phyloP scores from a whole-genome alignment of 1,140 invertebrate genomes.

The Papilio helenus region DNA sequence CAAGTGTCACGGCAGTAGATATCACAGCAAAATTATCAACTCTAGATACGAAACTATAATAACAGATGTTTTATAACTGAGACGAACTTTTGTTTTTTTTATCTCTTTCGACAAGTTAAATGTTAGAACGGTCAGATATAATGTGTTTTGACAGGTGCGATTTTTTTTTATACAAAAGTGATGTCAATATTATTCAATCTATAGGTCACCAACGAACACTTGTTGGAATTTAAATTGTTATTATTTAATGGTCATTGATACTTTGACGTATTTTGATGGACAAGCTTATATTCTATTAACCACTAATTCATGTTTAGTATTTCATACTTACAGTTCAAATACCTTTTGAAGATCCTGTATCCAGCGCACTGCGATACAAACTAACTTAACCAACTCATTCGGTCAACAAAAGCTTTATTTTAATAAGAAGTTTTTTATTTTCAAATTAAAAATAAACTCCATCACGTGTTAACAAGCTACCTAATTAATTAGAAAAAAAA shows the following conservation, averaged over 20 bases:
- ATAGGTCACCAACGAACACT: conserved; percentile 2
- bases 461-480: conserved; percentile 11
- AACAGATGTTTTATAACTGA: conserved; percentile 4
- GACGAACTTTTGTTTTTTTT: background rate
- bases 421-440: background rate
- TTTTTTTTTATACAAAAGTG: background rate
- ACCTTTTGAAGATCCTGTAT: too few species aligned
- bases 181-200: background rate
- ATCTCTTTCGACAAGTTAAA: background rate
- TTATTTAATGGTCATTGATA: background rate
- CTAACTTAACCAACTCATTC: too few species aligned
- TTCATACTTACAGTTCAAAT: too few species aligned
- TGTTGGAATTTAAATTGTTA: background rate
- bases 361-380: too few species aligned
- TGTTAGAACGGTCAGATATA: background rate
- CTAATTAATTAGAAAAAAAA: conserved; percentile 4
- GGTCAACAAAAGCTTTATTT: background rate
- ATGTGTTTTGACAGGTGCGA: conserved; percentile 10
- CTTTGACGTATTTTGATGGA: background rate
- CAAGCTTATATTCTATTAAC: background rate
- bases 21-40: background rate
- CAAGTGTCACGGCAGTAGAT: background rate
- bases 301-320: background rate
- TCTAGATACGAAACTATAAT: background rate
- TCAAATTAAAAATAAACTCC: background rate